Evolutionary conservation across 37 sponge, comb jelly and placozoan species (phyloP).

Genomic region (Halisarca cf. caerulea): DNA sequence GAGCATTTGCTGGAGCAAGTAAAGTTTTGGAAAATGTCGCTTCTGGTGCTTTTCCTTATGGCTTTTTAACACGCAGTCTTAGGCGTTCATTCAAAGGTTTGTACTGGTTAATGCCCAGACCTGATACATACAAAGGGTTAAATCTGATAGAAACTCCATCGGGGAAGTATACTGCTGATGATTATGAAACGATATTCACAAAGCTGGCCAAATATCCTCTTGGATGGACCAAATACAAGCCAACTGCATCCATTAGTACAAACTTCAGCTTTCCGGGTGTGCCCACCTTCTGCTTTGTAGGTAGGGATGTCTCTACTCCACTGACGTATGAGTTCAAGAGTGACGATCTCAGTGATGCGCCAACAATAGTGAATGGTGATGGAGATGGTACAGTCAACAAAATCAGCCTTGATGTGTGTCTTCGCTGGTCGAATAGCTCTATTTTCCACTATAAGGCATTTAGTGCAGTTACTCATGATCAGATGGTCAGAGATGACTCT

Average conservation of each 20-base stretch:
- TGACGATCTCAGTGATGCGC: slow-evolving; percentile 19
- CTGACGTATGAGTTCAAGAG: slow-evolving; percentile 17
- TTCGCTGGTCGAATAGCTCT: not conserved
- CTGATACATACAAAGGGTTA: not conserved
- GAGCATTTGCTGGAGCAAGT: slow-evolving; percentile 47
- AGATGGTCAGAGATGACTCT: slow-evolving; percentile 17
- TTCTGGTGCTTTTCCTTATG: not conserved
- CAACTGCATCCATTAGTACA: slow-evolving; percentile 20
- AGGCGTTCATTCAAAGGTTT: not conserved
- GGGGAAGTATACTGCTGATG: slow-evolving; percentile 63
- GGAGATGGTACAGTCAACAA: not conserved
- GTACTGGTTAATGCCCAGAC: slow-evolving; percentile 26
- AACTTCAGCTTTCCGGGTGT: slow-evolving; percentile 52
- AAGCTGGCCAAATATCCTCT: not conserved
- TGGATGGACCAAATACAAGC: slow-evolving; percentile 44
- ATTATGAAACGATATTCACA: slow-evolving; percentile 63
- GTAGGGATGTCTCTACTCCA: slow-evolving; percentile 21
- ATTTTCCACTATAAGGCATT: not conserved
- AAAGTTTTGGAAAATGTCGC: not conserved
- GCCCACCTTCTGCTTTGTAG: slow-evolving; percentile 71
- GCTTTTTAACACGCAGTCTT: not conserved
- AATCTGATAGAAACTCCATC: slow-evolving; percentile 22
- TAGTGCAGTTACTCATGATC: slow-evolving; percentile 25
- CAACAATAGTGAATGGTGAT: not conserved
- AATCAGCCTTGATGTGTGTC: not conserved